Evolutionary conservation across 2,113 vertebrate species (phyloP).

Genomic region (Thalassarche chlororhynchos): DNA sequence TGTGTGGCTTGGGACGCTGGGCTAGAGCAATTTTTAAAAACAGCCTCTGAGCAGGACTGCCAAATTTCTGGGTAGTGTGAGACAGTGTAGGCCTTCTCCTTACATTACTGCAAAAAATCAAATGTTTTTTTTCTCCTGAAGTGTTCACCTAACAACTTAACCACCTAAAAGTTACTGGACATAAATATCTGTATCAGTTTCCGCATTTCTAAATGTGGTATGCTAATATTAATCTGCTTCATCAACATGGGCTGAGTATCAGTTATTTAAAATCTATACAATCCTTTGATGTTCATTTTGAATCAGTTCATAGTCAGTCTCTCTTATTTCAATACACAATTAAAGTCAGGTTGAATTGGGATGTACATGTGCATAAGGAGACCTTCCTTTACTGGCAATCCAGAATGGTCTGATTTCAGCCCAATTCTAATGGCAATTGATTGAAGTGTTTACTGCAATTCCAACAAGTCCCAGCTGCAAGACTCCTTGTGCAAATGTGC

Average conservation of each 20-base stretch:
- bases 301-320: neutral
- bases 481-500: neutral
- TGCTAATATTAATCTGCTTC: neutral
- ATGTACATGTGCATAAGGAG: neutral
- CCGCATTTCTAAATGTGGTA: neutral
- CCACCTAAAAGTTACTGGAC: neutral
- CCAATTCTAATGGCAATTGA: neutral
- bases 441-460: neutral
- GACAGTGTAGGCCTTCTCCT: neutral
- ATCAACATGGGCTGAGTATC: neutral
- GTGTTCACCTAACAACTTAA: neutral
- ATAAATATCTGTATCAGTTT: neutral
- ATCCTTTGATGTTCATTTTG: neutral
- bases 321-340: neutral
- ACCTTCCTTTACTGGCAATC: neutral
- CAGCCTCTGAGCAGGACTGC: neutral
- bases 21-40: neutral
- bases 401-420: neutral
- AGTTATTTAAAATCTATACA: neutral
- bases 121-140: neutral
- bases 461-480: neutral
- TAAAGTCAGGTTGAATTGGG: neutral
- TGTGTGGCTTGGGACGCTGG: constrained; percentile 5
- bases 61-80: neutral
- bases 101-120: neutral